Base-by-base conservation (phyloP, 2,113 vertebrate species). In the Poecile atricapillus region DNA sequence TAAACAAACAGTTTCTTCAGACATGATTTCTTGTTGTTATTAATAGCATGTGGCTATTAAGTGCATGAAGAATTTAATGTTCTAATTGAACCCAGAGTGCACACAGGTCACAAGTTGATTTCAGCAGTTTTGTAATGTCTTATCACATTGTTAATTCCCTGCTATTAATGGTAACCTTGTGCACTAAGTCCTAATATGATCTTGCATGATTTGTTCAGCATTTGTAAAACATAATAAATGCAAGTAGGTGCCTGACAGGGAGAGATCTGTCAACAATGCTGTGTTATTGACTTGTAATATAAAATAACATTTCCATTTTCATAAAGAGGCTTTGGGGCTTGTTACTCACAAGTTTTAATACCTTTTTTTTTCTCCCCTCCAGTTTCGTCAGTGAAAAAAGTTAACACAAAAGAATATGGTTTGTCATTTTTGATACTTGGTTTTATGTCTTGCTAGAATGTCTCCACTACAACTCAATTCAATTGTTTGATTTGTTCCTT, bases 41-140 rank as follows among this genome's bases (percentile, higher is more conserved):
- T 89, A 92, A 62, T 64, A 60, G 43, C 53, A 75, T 50, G 50
- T 75, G 44, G 49, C 75, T 87, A 68, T 93, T 91, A 92, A 83
- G 10, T 76, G 22, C 53, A 78, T 19, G 44, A 95, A 74, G 85
- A 83, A 79, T 62, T 77, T 56, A 56, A 74, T 50, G 37, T 71
- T 91, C 81, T 91, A 44, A 81, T 49, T 77, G 81, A 91, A 89
- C 67, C n/a, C 50, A 79, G 58, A 64, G 30, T 6, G 15, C 25
- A 24, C 9, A 49, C 41, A 33, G 74, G 74, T 89, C 70, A 76
- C 5, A 7, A 43, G 74, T 49, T 82, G 43, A 12, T 69, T 95
- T 93, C 81, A 87, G 53, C 69, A 87, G 49, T 95, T 95, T 89
- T 52, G 10, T 53, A 79, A 58, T 70, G 33, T 74, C 64, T 95